Evolutionary conservation across 2,888 invertebrate genomes (phyloP), one percentile per base, ranked within the genome.

Genomic region (Eilema depressum): DNA sequence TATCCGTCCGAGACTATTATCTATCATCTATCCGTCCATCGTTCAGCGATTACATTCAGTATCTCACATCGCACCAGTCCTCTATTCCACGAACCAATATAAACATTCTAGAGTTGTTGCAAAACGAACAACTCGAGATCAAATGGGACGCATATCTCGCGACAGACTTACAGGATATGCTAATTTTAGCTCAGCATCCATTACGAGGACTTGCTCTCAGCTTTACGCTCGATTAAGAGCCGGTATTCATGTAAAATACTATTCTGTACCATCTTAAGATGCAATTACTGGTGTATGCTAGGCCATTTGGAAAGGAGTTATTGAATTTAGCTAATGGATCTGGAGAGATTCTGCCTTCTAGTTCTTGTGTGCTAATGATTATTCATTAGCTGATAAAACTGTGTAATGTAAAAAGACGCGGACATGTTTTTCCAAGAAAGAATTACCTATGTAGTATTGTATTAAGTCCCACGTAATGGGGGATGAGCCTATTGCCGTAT

Each of bases 121-220:
- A 79, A 80, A 80, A 78, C 60, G 73, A 80, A 75, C 69, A 78
- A 70, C 41, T 60, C 8, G 53, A 68, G 26, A 64, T 68, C 53
- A 68, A 64, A 71, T 53, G 68, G 73, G 71, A 70, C 75, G 73
- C 75, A 67, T 73, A 78, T 75, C 75, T 75, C 74, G 80, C 76
- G 78, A 79, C 82, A 75, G 77, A 75, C 74, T 75, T 69, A 67
- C 77, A 82, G 82, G 83, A 82, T 80, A 84, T 83, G 81, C 73
- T 83, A 81, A 84, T 83, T 82, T 83, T 79, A 83, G 70, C 78
- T 70, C 66, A 59, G 73, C 72, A 75, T 76, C 75, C 81, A 81
- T 80, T 78, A 68, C 71, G 73, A 73, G 70, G 73, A 74, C 73
- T 74, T 66, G 75, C 73, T 71, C 71, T 61, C 65, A 71, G 74